Evolutionary conservation across 2,888 invertebrate genomes (phyloP), one percentile per base, ranked within the genome.

Genomic region (Euplexia lucipara): DNA sequence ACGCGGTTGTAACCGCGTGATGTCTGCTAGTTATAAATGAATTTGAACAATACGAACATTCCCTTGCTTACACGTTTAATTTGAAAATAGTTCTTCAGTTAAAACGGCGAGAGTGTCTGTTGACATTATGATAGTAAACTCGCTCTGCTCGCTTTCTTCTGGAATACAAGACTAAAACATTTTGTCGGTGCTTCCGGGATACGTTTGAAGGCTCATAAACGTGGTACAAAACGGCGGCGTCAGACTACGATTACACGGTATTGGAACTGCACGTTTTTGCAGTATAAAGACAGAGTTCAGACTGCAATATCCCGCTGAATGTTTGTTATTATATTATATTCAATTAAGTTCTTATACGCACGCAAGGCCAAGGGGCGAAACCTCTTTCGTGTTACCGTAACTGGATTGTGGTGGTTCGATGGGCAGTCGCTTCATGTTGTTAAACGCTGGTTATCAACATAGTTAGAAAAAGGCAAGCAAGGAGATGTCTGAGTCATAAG

Each of bases 131-230:
- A 39, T 41, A 73, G 48, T 60, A 67, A 48, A 52, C 58, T 39
- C 10, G 26, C 56, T 22, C 26, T 16, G 37, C 18, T 44, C 30
- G 34, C 48, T 44, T 47, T 20, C 47, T 73, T n/a, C n/a, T 37
- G 34, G 20, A 32, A 16, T 18, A 39, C 30, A 57, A 57, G 56
- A 52, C 39, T 39, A 57, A 63, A 53, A 53, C 52, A 39, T 74
- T n/a, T 64, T 73, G 78, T 57, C 77, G 79, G 80, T 72, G 82
- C 75, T 74, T 83, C 79, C 79, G 78, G 79, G 85, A 84, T 87
- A 85, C 84, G 87, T 86, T 87, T 84, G 85, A 87, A 84, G 73
- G 82, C 70, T 81, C 84, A 86, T 90, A 89, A 89, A 90, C 85
- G 84, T 78, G 82, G 66, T 66, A 73, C 73, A 81, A 82, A 85